phyloP scores from a whole-genome alignment of 2,113 vertebrate genomes.

The Heptranchias perlo region DNA sequence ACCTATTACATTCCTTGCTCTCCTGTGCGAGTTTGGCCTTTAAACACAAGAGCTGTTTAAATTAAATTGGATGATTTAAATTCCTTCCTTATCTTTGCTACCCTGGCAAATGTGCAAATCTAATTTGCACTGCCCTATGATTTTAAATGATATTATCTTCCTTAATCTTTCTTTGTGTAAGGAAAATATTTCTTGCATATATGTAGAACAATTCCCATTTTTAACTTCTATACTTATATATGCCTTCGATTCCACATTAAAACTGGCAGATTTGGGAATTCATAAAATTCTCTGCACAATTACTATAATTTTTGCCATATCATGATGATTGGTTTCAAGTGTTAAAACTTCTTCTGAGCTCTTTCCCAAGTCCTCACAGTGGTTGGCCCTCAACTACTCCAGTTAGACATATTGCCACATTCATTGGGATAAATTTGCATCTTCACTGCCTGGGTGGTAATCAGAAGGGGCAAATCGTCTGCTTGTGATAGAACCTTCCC shows the following conservation, averaged over 20 bases:
- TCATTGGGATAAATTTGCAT: background rate
- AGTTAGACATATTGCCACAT: background rate
- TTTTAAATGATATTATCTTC: background rate
- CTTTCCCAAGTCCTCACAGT: background rate
- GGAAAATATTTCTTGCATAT: background rate
- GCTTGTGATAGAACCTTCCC: background rate
- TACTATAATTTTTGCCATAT: background rate
- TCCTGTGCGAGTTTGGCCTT: background rate
- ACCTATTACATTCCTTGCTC: background rate
- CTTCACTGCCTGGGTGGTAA: background rate
- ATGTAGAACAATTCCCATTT: background rate
- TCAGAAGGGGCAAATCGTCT: background rate
- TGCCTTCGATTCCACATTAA: background rate
- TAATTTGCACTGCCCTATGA: background rate
- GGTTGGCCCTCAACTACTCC: background rate
- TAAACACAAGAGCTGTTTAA: background rate
- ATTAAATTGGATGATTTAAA: background rate
- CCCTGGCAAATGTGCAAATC: background rate
- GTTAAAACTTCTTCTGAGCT: background rate
- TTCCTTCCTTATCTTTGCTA: background rate
- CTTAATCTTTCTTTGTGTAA: background rate
- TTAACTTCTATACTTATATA: background rate
- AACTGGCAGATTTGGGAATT: background rate
- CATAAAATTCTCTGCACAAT: background rate
- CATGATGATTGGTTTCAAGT: background rate